Base-by-base conservation (phyloP, 2,113 vertebrate genomes). In the Monarcha castaneiventris region DNA sequence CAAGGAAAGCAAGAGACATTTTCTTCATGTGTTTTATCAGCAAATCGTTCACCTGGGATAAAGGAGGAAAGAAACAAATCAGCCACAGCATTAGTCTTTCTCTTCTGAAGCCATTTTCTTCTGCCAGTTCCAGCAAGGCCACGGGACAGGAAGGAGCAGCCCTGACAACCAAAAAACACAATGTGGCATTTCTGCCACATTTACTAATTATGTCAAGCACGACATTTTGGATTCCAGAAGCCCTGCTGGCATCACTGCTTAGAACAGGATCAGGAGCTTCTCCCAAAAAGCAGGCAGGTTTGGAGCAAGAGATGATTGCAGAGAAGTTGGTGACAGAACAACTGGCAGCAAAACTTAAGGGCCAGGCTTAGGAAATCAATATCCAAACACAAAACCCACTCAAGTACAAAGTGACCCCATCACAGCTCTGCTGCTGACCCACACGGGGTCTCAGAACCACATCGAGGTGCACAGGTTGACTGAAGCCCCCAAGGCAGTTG, bases 11-110 rank as follows among this genome's bases (percentile, higher is more conserved):
- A 2, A 0, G 10, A 29, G 86, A 74, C 13, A 76, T 43, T 52
- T 80, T 54, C 29, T 0, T 68, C 35, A 98, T 10, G 3, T 82
- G 69, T 0, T 41, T 2, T 11, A 97, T 84, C 43, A 98, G 91
- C 63, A 97, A 29, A 0, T 16, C 10, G 10, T 79, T 67, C 84
- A 98, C 97, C 98, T 98, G 79, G 18, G 16, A 76, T 30, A 84
- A 49, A 64, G 37, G 30, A 64, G 52, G n/a, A 30, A 66, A 73
- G n/a, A 90, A 77, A 80, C 9, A 61, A 54, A 75, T 7, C 74
- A 74, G 44, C 3, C 39, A 63, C 32, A 77, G 10, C 29, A 26
- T 85, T 55, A 54, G 30, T 4, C 25, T 46, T 41, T 35, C 51
- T 39, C 41, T 75, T 30, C 77, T 44, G 35, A 84, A 89, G 54